Evolutionary conservation across 1,140 invertebrate genomes (phyloP), one percentile per base, ranked within the genome.

Genomic region (Macrocentrus cingulum): DNA sequence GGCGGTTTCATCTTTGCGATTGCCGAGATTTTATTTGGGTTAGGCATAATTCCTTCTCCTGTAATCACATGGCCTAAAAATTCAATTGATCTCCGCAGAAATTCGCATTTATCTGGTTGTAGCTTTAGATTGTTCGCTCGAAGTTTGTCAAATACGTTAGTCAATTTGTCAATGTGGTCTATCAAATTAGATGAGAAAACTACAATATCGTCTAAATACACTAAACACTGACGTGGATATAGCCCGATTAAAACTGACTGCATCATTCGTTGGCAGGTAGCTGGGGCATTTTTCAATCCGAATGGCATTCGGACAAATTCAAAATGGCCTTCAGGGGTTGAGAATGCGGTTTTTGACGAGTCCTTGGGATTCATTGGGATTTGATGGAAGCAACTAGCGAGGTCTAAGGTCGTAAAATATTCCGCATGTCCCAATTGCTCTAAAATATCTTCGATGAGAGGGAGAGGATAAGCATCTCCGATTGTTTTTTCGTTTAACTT

Each of bases 31-130:
- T 81, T 1, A 81, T 65, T 9, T n/a, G 49, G 16, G 18, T 51
- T 22, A 16, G 49, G 49, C 20, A 18, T 51, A 1, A 51, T 34
- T 6, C 76, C 74, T 42, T 68, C 61, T 20, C 48, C 49, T 13
- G 67, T 54, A 4, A 81, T 69, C 0, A 74, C 41, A 59, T 79
- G 74, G 0, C 79, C 81, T 8, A 82, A 64, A 39, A 75, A 77
- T 23, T 56, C 9, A 1, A 69, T 54, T 50, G 64, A 58, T 2
- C 52, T 8, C 19, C 36, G 29, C 2, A 63, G 5, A 25, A 56
- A 56, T 15, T 56, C 29, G n/a, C 53, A 56, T 36, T 56, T 56
- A 2, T 56, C 53, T 0, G 25, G 53, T 45, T 56, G 19, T 1
- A 48, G 42, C n/a, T 36, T 56, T 1, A 56, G n/a, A 1, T 19